Conservation (phyloP, 2,888 invertebrate genomes). For the Teinopalpus imperialis region DNA sequence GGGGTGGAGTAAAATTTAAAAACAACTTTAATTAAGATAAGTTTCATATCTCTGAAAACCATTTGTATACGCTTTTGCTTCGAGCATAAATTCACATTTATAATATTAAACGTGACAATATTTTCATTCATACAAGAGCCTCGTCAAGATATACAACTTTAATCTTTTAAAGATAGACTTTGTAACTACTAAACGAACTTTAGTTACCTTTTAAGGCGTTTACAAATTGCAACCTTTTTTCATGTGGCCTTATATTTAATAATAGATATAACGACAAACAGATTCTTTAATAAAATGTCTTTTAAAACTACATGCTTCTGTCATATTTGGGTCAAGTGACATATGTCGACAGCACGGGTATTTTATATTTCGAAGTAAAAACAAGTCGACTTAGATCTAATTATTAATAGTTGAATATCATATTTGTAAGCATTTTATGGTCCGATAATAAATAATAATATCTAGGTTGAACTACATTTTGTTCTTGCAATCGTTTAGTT, state of each 20-base stretch:
- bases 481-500: too few relatives aligned
- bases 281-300: slow-evolving; percentile 16
- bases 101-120: too few relatives aligned
- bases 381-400: slow-evolving; percentile 25
- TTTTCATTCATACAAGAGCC: too few relatives aligned
- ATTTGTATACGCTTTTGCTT: too few relatives aligned
- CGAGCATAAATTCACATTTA: too few relatives aligned
- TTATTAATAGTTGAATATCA: slow-evolving; percentile 21
- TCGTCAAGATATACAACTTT: slow-evolving; percentile 5
- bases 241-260: slow-evolving; percentile 12
- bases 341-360: slow-evolving; percentile 40
- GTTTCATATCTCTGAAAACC: too few relatives aligned
- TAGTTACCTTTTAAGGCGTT: slow-evolving; percentile 12
- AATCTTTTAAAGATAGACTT: slow-evolving; percentile 12
- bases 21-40: too few relatives aligned
- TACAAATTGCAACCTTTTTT: slow-evolving; percentile 16
- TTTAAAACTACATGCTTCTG: slow-evolving; percentile 3
- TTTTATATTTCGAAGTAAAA: slow-evolving; percentile 31
- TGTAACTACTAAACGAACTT: background rate
- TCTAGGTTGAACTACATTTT: slow-evolving; percentile 3
- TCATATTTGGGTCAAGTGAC: slow-evolving; percentile 45
- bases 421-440: slow-evolving; percentile 16
- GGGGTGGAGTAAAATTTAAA: too few relatives aligned
- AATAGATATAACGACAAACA: slow-evolving; percentile 16
- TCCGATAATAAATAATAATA: slow-evolving; percentile 18